Evolutionary conservation across 1,140 invertebrate genomes (phyloP), one percentile per base, ranked within the genome.

Genomic region (Thrips palmi): DNA sequence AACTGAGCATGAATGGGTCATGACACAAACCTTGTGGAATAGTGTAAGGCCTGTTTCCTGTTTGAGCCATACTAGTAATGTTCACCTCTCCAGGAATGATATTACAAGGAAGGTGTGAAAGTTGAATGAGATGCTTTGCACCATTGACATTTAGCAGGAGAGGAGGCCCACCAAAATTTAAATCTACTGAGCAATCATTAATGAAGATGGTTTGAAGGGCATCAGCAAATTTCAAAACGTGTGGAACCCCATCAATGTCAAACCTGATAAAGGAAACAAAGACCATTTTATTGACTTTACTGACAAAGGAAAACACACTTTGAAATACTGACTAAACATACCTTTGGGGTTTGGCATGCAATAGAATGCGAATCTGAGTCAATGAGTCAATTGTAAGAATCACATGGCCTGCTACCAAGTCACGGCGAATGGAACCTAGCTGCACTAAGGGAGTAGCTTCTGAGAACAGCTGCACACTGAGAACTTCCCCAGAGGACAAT

Each of bases 131-230:
- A 56, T 88, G 81, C 44, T 78, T 78, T 41, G 74, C 72, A 15
- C 74, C 77, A 17, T 74, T 70, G 19, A 93, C 65, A 35, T 77
- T 67, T 35, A 92, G 76, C 1, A 86, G 76, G 49, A 88, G 85
- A 0, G 89, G 88, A 28, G 92, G 63, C 7, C 88, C 91, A 32
- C 89, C 91, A 63, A 92, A 96, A 42, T 87, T n/a, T n/a, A n/a
- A n/a, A n/a, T 75, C 70, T 51, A 86, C 84, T 1, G 78, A 72
- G 47, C 73, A 66, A 28, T 84, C 82, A 52, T 91, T 86, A 8
- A 92, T 69, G n/a, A 84, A 51, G 1, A 81, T 77, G 3, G 73
- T 79, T 41, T 68, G 59, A 10, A 88, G 62, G 0, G 74, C 64
- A 49, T 87, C 77, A 7, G 73, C 74, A 54, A 89, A 88, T 46